Conservation (phyloP, 2,797 vertebrate species). For the Chromobotia macracanthus region DNA sequence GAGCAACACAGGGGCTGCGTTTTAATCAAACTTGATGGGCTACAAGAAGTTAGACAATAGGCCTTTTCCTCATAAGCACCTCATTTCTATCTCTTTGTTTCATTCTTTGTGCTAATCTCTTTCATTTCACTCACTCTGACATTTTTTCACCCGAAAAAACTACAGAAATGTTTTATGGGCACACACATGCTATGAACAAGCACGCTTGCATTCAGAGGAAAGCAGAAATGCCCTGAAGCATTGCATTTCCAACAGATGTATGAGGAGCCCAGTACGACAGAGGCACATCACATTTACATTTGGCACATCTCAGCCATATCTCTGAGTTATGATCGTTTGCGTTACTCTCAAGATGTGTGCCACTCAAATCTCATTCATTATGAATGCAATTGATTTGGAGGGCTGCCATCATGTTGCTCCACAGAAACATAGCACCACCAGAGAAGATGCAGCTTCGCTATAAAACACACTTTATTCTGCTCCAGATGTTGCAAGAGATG, state of each 20-base stretch:
- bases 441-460: conserved; percentile 5
- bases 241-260: conserved; percentile 58
- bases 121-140: conserved; percentile 45
- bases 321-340: conserved; percentile 57
- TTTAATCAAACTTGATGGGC: conserved; percentile 47
- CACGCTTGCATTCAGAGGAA: conserved; percentile 47
- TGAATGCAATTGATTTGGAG: conserved; percentile 57
- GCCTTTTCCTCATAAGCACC: conserved; percentile 42
- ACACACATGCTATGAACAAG: conserved; percentile 43
- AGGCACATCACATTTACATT: conserved; percentile 57
- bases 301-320: conserved; percentile 53
- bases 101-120: conserved; percentile 40
- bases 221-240: conserved; percentile 53
- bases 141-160: conserved; percentile 1
- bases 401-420: conserved; percentile 40
- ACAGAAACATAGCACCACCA: conserved; percentile 39
- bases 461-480: conserved; percentile 42
- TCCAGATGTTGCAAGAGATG: conserved; percentile 34
- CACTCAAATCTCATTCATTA: conserved; percentile 60
- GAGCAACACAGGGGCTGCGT: conserved; percentile 11
- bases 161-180: conserved; percentile 50
- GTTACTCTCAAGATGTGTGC: conserved; percentile 54
- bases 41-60: conserved; percentile 44
- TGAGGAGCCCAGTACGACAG: conserved; percentile 51
- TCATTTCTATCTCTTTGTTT: conserved; percentile 34